Evolutionary conservation across 2,113 vertebrate species (phyloP), one percentile per base, ranked within the genome.

Genomic region (Lepisosteus osseus): DNA sequence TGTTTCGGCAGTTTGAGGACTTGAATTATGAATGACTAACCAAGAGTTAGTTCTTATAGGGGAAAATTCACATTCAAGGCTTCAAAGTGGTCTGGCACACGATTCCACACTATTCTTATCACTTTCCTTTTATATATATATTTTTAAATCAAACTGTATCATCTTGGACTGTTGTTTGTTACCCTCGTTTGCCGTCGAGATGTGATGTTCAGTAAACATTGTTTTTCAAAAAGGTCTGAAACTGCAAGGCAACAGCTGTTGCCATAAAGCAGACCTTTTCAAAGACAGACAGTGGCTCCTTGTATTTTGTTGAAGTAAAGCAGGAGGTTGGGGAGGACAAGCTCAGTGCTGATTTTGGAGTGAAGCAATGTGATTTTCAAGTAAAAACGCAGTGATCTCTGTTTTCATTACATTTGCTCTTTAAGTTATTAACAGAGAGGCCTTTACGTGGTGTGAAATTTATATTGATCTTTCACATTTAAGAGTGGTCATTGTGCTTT

Each of bases 301-400:
- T 67, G 65, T 72, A 45, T 72, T 72, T 61, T 65, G 47, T 51
- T 51, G 5, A 5, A 51, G 47, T 51, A 51, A 51, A 51, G 1
- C 47, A 9, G 5, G 47, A 9, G 47, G 47, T 5, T 51, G 47
- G 47, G 47, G 9, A 51, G 47, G 47, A 51, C 5, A 29, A 29
- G 9, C 9, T 6, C 47, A 51, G 5, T 51, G 5, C 47, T 29
- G 29, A 29, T 51, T 51, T 51, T 51, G 5, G 9, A 51, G 47
- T 51, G 47, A 51, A 51, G 29, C 47, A 51, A 51, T 6, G 5
- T 51, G 47, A 51, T 51, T 51, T 29, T 29, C 29, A 29, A 51
- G 9, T 51, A 51, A 51, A 51, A 51, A 6, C 9, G 5, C 47
- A 51, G 9, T 51, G 5, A 51, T 29, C 29, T 29, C 29, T 6